These are phyloP conservation scores for Lithophane ornitopus DNA, from an alignment of 2,888 invertebrate species.

Conservation along the genomic window DNA sequence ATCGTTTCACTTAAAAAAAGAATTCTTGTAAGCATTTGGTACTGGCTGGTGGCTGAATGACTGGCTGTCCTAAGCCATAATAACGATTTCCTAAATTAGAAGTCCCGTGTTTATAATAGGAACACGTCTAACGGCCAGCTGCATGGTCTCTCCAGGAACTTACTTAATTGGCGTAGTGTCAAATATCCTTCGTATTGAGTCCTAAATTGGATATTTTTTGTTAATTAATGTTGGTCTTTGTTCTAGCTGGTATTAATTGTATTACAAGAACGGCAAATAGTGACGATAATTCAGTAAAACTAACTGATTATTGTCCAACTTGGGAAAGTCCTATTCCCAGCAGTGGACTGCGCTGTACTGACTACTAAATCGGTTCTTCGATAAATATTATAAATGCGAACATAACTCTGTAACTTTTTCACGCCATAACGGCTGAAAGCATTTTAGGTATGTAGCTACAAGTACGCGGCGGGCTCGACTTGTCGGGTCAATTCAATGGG, in stretches of 20 bases:
- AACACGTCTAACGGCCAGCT: constrained; percentile 50
- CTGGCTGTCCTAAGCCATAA: constrained; percentile 2
- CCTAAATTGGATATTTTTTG: constrained; percentile 8
- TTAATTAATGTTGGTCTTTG: constrained; percentile 2
- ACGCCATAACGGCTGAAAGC: background rate
- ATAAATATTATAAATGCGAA: no score
- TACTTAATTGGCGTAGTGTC: constrained; percentile 38
- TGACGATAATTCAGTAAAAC: background rate
- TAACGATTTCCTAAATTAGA: constrained; percentile 40
- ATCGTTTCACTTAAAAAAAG: background rate
- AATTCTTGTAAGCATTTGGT: background rate
- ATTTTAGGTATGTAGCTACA: no score
- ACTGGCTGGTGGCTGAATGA: constrained; percentile 23
- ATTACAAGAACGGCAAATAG: background rate
- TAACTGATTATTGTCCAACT: no score
- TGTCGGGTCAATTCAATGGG: no score
- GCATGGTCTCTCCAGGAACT: constrained; percentile 42
- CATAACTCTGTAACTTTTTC: background rate
- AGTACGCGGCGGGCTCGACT: no score
- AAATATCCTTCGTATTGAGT: constrained; percentile 32
- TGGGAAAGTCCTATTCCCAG: background rate
- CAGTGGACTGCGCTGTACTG: background rate
- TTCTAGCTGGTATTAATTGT: background rate
- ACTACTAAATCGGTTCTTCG: no score
- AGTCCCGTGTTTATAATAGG: constrained; percentile 43